Conservation (phyloP, 2,113 vertebrate genomes). For the Tenrec ecaudatus region DNA sequence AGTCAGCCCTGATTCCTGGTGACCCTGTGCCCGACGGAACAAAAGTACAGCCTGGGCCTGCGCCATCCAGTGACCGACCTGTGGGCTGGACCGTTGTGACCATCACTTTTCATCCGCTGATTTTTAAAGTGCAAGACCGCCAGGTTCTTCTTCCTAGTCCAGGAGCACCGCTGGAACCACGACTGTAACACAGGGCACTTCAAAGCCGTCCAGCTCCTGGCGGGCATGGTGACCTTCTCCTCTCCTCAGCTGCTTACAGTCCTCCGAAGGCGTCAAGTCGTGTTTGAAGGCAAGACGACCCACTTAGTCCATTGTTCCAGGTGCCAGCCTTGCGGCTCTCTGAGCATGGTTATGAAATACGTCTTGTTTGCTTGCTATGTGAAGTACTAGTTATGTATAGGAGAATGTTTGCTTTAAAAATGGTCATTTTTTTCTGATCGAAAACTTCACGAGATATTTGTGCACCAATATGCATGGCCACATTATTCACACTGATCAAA, state of each 20-base stretch:
- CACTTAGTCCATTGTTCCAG: too few relatives aligned
- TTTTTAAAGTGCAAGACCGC: not conserved
- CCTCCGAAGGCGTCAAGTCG: not conserved
- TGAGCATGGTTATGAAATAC: not conserved
- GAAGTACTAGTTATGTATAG: not conserved
- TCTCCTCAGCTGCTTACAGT: not conserved
- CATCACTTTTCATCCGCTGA: not conserved
- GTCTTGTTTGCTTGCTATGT: not conserved
- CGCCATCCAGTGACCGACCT: not conserved
- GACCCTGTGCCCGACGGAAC: not conserved
- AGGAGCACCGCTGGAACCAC: not conserved
- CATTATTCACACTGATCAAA: not conserved
- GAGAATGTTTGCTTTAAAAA: not conserved
- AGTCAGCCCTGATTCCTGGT: not conserved
- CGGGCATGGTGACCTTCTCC: too few relatives aligned
- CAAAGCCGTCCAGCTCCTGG: fast-evolving
- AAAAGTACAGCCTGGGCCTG: not conserved
- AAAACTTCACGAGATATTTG: not conserved
- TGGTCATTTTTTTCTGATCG: not conserved
- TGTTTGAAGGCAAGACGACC: not conserved
- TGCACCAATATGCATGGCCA: not conserved
- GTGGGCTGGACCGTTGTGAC: not conserved
- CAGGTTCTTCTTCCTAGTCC: not conserved
- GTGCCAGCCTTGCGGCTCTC: not conserved
- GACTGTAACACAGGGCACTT: not conserved